Percentiles rank a stretch among this genome's conserved stretches.
Evolutionary conservation across 2,113 vertebrate species (phyloP).

Genomic region (Pedetes capensis): DNA sequence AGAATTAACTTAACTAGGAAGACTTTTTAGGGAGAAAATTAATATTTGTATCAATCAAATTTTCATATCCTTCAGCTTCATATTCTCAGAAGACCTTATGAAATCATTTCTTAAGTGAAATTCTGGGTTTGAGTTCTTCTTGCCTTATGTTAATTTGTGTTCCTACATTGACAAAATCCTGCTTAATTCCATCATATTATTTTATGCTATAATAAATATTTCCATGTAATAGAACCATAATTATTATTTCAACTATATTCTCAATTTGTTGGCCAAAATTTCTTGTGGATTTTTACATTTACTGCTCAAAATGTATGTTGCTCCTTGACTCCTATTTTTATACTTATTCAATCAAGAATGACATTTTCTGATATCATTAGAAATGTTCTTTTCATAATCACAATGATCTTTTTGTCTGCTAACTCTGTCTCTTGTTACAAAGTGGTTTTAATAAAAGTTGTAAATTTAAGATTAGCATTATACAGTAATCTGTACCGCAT

Average conservation of each 20-base stretch:
- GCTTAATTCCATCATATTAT: neutral
- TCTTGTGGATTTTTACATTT: neutral
- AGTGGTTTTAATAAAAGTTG: neutral
- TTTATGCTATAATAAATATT: neutral
- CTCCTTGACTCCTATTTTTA: neutral
- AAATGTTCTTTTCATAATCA: neutral
- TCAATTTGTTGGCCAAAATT: neutral
- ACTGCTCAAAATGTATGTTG: neutral
- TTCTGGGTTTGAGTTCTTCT: neutral
- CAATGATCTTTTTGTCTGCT: neutral
- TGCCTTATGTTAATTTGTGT: neutral
- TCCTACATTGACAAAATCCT: neutral
- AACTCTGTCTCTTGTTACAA: neutral
- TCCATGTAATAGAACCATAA: neutral
- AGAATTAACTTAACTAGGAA: neutral
- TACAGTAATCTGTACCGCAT: neutral
- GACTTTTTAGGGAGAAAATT: neutral
- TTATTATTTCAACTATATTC: neutral
- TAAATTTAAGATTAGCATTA: neutral
- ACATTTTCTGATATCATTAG: neutral
- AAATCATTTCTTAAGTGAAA: neutral
- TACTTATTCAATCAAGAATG: neutral
- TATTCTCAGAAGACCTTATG: neutral
- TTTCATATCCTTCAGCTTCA: too few species aligned
- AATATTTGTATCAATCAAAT: neutral